Evolutionary conservation across 2,797 vertebrate genomes (phyloP).

Genomic region (Pelobates cultripes): DNA sequence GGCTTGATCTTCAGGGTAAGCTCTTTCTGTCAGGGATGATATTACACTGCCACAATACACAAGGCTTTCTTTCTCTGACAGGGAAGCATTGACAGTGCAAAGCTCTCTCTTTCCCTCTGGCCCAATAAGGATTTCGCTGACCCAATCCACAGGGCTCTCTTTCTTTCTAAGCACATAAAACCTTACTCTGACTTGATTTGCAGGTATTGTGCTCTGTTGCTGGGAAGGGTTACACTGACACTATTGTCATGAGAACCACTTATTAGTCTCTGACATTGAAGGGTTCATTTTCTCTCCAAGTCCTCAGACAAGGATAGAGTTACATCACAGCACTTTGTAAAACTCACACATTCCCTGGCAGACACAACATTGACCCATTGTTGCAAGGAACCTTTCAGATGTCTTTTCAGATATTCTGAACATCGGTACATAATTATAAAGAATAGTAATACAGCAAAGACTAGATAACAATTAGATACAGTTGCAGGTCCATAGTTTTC

Average conservation of each 20-base stretch:
- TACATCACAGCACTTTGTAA: neutral
- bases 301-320: neutral
- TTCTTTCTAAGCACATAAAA: neutral
- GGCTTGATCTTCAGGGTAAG: constrained; percentile 1
- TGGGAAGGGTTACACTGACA: neutral
- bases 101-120: neutral
- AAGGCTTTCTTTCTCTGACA: constrained; percentile 12
- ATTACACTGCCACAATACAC: constrained; percentile 1
- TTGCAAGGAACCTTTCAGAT: neutral
- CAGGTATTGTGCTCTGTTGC: neutral
- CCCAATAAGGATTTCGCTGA: constrained; percentile 3
- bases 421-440: too few species aligned
- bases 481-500: too few species aligned
- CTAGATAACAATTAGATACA: too few species aligned
- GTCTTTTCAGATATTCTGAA: neutral
- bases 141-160: neutral
- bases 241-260: neutral
- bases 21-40: neutral
- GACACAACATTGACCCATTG: neutral
- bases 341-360: neutral
- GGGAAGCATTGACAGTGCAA: neutral
- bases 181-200: neutral
- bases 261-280: neutral
- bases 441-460: too few species aligned
- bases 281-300: neutral